phyloP scores from a whole-genome alignment of 2,888 invertebrate species.

The Geophilus truncorum region DNA sequence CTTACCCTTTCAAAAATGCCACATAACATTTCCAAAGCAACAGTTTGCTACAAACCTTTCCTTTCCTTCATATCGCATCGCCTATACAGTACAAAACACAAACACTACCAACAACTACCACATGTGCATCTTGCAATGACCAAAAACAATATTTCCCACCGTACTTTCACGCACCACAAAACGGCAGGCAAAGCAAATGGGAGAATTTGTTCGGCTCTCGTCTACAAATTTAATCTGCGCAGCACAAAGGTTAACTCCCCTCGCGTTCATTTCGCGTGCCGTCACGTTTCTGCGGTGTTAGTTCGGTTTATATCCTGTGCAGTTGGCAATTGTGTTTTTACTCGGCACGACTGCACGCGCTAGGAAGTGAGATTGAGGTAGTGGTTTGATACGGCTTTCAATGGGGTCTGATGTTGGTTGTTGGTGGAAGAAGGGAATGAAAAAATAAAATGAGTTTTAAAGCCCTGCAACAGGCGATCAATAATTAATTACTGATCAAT shows the following conservation, averaged over 20 bases:
- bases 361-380: not conserved
- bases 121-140: too few relatives aligned
- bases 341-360: not conserved
- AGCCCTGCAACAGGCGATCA: not conserved
- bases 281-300: not conserved
- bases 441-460: not conserved
- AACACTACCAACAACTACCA: too few relatives aligned
- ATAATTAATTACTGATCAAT: not conserved
- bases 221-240: not conserved
- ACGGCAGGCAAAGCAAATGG: not conserved
- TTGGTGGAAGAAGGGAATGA: not conserved
- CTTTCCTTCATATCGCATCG: too few relatives aligned
- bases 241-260: not conserved
- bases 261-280: not conserved
- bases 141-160: too few relatives aligned
- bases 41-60: too few relatives aligned
- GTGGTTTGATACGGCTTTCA: not conserved
- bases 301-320: not conserved
- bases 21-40: too few relatives aligned
- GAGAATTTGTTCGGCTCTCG: not conserved
- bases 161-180: too few relatives aligned
- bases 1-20: too few relatives aligned
- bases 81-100: too few relatives aligned
- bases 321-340: not conserved
- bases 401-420: not conserved